phyloP scores from a whole-genome alignment of 2,797 vertebrate genomes.

The Rhinoraja longicauda region DNA sequence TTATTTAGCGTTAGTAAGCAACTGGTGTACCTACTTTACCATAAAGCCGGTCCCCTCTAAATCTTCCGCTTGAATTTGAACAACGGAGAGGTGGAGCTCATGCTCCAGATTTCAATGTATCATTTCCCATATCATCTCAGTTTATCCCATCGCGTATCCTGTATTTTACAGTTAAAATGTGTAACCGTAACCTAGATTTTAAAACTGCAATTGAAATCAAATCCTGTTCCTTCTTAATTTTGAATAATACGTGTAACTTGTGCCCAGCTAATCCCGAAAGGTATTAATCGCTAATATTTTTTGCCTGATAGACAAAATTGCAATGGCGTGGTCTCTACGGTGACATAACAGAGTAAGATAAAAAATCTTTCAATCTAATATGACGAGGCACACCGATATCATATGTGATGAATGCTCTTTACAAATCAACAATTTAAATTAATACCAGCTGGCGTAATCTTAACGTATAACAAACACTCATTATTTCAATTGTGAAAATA shows the following conservation, averaged over 20 bases:
- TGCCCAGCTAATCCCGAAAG: neutral
- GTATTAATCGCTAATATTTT: neutral
- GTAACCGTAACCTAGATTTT: neutral
- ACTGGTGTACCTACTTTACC: neutral
- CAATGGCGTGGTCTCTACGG: neutral
- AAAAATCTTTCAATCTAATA: neutral
- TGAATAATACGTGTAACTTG: neutral
- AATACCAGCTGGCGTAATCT: neutral
- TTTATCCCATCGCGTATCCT: neutral
- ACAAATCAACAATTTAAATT: neutral
- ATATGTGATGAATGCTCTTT: neutral
- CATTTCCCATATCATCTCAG: neutral
- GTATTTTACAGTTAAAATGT: neutral
- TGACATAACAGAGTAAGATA: neutral
- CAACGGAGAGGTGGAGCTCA: neutral
- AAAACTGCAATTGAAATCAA: constrained; percentile 7
- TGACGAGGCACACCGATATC: neutral
- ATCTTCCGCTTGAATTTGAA: neutral
- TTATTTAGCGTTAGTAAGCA: neutral
- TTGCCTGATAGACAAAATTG: neutral
- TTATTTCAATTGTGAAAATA: constrained; percentile 19
- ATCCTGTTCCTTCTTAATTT: neutral
- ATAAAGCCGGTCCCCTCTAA: neutral
- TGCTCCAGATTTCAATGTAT: neutral
- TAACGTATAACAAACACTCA: neutral